Evolutionary conservation across 2,797 vertebrate genomes (phyloP).

Genomic region (Melanitta fusca): DNA sequence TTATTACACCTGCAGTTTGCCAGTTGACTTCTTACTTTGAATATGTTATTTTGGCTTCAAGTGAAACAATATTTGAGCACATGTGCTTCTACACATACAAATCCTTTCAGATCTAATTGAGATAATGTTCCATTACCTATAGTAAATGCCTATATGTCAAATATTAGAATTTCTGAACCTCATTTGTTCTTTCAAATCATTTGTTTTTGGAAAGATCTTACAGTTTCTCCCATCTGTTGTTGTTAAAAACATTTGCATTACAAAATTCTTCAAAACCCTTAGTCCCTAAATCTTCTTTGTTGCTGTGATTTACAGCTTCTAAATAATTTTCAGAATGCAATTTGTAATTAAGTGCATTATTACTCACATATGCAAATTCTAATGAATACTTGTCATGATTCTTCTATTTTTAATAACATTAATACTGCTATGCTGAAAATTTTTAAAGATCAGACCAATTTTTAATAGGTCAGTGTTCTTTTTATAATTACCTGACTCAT

Average conservation of each 20-base stretch:
- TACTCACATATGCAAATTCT: constrained; percentile 76
- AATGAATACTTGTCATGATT: constrained; percentile 76
- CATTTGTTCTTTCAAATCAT: neutral
- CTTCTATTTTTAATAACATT: constrained; percentile 76
- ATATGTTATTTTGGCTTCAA: neutral
- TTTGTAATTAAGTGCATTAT: constrained; percentile 76
- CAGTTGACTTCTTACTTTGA: neutral
- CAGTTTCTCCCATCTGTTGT: neutral
- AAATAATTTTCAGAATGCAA: constrained; percentile 71
- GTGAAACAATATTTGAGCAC: constrained; percentile 10
- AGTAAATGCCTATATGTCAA: neutral
- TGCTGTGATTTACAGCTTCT: constrained; percentile 72
- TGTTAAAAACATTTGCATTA: constrained; percentile 10
- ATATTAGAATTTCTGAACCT: neutral
- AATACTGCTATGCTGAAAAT: constrained; percentile 57
- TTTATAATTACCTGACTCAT: constrained; percentile 69
- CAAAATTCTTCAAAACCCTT: constrained; percentile 31
- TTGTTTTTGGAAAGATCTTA: neutral
- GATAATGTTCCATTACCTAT: neutral
- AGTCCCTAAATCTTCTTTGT: constrained; percentile 52
- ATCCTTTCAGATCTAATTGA: neutral
- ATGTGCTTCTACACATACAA: neutral
- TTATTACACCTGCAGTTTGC: constrained; percentile 44
- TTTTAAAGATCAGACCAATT: constrained; percentile 76
- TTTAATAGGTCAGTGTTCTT: constrained; percentile 74